Evolutionary conservation across 2,888 invertebrate species (phyloP).

Genomic region (Drosophila kambysellisi): DNA sequence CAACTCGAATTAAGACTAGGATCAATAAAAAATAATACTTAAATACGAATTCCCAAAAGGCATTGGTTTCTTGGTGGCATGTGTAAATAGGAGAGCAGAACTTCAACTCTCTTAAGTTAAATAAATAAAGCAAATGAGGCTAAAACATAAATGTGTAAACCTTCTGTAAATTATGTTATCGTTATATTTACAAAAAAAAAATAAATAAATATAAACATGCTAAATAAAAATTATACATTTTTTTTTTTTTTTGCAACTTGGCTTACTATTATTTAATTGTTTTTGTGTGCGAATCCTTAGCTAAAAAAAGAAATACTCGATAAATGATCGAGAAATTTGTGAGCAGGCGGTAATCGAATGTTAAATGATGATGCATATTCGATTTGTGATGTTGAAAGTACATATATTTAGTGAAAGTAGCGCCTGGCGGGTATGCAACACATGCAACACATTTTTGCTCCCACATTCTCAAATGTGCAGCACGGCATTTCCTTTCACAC

Average conservation of each 20-base stretch:
- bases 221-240: not conserved
- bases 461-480: slow-evolving; percentile 3
- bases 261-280: slow-evolving; percentile 46
- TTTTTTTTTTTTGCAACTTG: slow-evolving; percentile 23
- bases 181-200: slow-evolving; percentile 6
- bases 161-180: slow-evolving; percentile 83
- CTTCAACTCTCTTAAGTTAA: slow-evolving; percentile 8
- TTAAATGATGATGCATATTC: slow-evolving; percentile 25
- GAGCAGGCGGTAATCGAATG: slow-evolving; percentile 7
- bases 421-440: slow-evolving; percentile 50
- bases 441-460: slow-evolving; percentile 38
- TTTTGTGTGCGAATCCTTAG: slow-evolving; percentile 30
- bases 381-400: slow-evolving; percentile 18
- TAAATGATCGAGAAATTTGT: not conserved
- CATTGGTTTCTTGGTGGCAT: slow-evolving; percentile 92
- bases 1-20: slow-evolving; percentile 41
- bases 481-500: slow-evolving; percentile 24
- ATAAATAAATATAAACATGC: slow-evolving; percentile 25
- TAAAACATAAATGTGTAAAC: slow-evolving; percentile 55
- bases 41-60: slow-evolving; percentile 85
- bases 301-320: slow-evolving; percentile 10
- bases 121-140: slow-evolving; percentile 32
- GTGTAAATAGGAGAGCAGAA: slow-evolving; percentile 83
- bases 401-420: slow-evolving; percentile 9
- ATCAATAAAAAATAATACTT: slow-evolving; percentile 22